Conservation (phyloP, 2,797 vertebrate genomes). For the Percopsis omiscomaycus region DNA sequence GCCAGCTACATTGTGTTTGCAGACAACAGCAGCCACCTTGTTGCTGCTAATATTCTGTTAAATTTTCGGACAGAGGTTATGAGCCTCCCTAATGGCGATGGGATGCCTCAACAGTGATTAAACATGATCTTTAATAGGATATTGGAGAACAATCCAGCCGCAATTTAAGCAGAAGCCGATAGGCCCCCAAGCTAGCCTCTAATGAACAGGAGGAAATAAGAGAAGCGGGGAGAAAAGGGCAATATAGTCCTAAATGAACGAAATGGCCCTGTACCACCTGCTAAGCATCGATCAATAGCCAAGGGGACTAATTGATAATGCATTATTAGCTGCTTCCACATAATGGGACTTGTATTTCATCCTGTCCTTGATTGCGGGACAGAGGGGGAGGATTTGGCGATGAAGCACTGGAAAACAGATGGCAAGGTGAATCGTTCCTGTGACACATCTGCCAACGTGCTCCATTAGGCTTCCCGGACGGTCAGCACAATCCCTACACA, state of each 20-base stretch:
- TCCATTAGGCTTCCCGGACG: slow-evolving; percentile 63
- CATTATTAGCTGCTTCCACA: slow-evolving; percentile 77
- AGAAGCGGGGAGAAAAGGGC: slow-evolving; percentile 65
- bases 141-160: slow-evolving; percentile 64
- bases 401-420: slow-evolving; percentile 74
- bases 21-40: neutral
- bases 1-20: too few species aligned
- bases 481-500: slow-evolving; percentile 41
- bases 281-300: slow-evolving; percentile 79
- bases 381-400: slow-evolving; percentile 61
- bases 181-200: slow-evolving; percentile 54
- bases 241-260: slow-evolving; percentile 72
- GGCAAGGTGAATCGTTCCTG: slow-evolving; percentile 79
- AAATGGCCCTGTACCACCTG: slow-evolving; percentile 79
- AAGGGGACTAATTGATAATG: slow-evolving; percentile 82
- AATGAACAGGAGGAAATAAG: slow-evolving; percentile 76
- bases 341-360: slow-evolving; percentile 82
- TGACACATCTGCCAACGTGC: slow-evolving; percentile 72
- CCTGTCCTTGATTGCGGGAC: slow-evolving; percentile 70
- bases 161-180: slow-evolving; percentile 72
- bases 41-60: slow-evolving; percentile 23
- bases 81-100: slow-evolving; percentile 22
- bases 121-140: slow-evolving; percentile 75
- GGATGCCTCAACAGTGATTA: slow-evolving; percentile 60
- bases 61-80: slow-evolving; percentile 26